Conservation (phyloP, 2,113 vertebrate species). For the Leptodactylus fuscus region DNA sequence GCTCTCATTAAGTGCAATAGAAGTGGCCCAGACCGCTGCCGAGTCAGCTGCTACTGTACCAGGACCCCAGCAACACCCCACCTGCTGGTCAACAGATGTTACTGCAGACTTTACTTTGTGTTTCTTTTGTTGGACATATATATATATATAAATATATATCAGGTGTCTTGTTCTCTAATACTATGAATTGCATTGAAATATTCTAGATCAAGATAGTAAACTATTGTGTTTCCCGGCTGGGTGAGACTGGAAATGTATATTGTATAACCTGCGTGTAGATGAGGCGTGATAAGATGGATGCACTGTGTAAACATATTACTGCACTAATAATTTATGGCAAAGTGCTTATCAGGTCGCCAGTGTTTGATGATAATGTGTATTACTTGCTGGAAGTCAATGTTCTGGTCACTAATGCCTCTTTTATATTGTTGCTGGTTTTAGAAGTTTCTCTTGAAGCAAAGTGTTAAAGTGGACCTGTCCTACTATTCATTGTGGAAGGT, state of each 20-base stretch:
- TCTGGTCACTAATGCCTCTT: slow-evolving; percentile 8
- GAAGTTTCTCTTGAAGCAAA: slow-evolving; percentile 13
- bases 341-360: slow-evolving; percentile 21
- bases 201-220: slow-evolving; percentile 35
- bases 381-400: slow-evolving; percentile 33
- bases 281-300: slow-evolving; percentile 14
- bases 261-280: slow-evolving; percentile 12
- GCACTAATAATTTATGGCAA: slow-evolving; percentile 32
- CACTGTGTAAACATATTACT: slow-evolving; percentile 35
- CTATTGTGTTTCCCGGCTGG: neutral
- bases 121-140: slow-evolving; percentile 1
- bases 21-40: neutral
- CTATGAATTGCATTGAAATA: slow-evolving; percentile 25
- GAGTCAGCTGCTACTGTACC: neutral
- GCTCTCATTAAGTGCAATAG: neutral
- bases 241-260: slow-evolving; percentile 16
- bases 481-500: neutral
- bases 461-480: slow-evolving; percentile 25
- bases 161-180: slow-evolving; percentile 8
- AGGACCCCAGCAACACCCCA: neutral
- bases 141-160: no score
- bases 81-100: slow-evolving; percentile 26
- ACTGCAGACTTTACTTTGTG: slow-evolving; percentile 5
- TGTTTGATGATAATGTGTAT: slow-evolving; percentile 8
- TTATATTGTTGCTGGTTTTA: neutral